phyloP scores from a whole-genome alignment of 2,797 vertebrate species.

The Neostethus bicornis region DNA sequence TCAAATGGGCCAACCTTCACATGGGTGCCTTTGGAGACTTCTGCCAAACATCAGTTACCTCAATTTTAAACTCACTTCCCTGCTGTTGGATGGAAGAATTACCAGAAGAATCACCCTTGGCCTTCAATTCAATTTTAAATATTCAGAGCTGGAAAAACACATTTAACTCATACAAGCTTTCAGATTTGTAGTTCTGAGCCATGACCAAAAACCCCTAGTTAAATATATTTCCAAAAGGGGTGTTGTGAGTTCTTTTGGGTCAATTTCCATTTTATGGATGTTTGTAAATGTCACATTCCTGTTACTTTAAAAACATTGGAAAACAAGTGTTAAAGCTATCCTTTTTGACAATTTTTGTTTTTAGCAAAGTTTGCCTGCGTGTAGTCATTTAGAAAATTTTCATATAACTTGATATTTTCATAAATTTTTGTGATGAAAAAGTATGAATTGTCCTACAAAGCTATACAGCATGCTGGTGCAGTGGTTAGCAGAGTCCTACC shows the following conservation, averaged over 20 bases:
- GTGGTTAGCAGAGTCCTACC: too few relatives aligned
- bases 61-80: constrained; percentile 42
- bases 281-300: neutral
- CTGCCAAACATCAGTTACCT: constrained; percentile 11
- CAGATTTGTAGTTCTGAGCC: neutral
- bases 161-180: constrained; percentile 22
- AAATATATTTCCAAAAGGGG: neutral
- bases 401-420: too few relatives aligned
- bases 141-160: constrained; percentile 31
- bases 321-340: neutral
- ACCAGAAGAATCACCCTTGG: constrained; percentile 14
- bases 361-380: too few relatives aligned
- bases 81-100: constrained; percentile 15
- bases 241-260: neutral
- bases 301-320: neutral
- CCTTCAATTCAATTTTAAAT: constrained; percentile 29
- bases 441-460: too few relatives aligned
- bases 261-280: neutral
- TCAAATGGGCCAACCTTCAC: constrained; percentile 13
- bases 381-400: too few relatives aligned
- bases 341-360: neutral
- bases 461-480: too few relatives aligned
- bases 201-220: neutral
- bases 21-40: constrained; percentile 4
- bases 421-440: too few relatives aligned